These are phyloP conservation scores for Heliconius congener DNA, from an alignment of 1,140 invertebrate genomes.

Conservation along the genomic window DNA sequence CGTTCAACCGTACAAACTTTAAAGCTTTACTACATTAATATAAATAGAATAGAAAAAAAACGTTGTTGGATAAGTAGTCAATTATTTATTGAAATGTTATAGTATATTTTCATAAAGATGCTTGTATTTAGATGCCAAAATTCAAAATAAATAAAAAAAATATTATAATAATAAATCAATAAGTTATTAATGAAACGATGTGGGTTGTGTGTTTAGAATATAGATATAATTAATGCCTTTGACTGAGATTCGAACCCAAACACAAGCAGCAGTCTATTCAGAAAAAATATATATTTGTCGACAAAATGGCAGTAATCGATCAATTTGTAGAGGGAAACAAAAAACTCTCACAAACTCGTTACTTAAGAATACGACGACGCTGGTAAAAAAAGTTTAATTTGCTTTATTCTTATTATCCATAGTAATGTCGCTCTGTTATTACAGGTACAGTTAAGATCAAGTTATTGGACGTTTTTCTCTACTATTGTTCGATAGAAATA, in stretches of 20 bases:
- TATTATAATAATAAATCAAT: too few species aligned
- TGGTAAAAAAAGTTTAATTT: not conserved
- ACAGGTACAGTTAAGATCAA: not conserved
- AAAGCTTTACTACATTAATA: too few species aligned
- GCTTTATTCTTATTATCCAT: not conserved
- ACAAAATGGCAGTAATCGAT: not conserved
- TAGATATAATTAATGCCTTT: too few species aligned
- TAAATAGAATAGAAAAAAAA: too few species aligned
- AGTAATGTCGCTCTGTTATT: slow-evolving; percentile 1
- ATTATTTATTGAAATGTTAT: too few species aligned
- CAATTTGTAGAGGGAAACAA: not conserved
- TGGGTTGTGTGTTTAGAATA: too few species aligned
- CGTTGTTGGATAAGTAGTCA: too few species aligned
- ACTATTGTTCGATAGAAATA: not conserved
- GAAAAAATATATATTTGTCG: not conserved
- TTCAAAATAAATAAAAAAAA: too few species aligned
- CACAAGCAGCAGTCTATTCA: not conserved
- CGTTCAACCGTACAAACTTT: too few species aligned
- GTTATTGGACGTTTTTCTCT: not conserved
- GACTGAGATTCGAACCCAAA: not conserved
- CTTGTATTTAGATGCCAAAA: too few species aligned
- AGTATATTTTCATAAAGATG: too few species aligned
- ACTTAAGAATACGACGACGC: not conserved
- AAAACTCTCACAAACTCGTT: not conserved
- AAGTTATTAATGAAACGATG: too few species aligned